A percentile compares a stretch with the other conserved stretches of the same genome.
These are phyloP conservation scores for Chitala chitala DNA, from an alignment of 2,113 vertebrate species.

Conservation along the genomic window DNA sequence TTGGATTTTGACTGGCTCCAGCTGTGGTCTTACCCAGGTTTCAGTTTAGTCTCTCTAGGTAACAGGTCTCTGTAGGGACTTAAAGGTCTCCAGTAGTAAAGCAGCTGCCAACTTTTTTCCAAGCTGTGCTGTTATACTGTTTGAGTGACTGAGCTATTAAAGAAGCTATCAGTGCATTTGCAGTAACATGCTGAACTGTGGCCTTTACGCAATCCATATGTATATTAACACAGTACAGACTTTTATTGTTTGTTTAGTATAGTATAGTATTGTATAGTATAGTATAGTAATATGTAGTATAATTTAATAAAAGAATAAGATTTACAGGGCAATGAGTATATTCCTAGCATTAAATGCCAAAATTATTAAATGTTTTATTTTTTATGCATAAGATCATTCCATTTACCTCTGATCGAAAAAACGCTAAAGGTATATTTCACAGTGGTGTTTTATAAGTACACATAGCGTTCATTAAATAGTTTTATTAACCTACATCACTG, in stretches of 20 bases:
- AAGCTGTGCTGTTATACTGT: too few relatives aligned
- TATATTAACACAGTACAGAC: too few relatives aligned
- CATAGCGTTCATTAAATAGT: slow-evolving; percentile 42
- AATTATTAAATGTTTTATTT: background rate
- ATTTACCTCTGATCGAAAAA: background rate
- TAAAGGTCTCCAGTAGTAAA: too few relatives aligned
- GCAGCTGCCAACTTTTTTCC: too few relatives aligned
- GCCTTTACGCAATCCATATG: too few relatives aligned
- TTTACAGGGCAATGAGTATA: background rate
- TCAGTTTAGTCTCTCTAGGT: background rate
- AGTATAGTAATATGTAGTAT: too few relatives aligned
- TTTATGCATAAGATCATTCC: background rate
- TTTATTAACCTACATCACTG: slow-evolving; percentile 54
- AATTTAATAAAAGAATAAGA: background rate
- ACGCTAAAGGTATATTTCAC: background rate
- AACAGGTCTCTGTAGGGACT: background rate
- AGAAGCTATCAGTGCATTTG: too few relatives aligned
- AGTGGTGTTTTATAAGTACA: background rate
- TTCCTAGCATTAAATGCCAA: background rate
- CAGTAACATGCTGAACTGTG: too few relatives aligned
- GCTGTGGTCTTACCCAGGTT: background rate
- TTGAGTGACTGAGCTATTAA: too few relatives aligned
- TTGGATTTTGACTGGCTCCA: background rate
- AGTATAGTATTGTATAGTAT: too few relatives aligned
- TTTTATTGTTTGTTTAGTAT: too few relatives aligned